Evolutionary conservation across 1,140 invertebrate genomes (phyloP), one percentile per base, ranked within the genome.

Genomic region (Penaeus chinensis): DNA sequence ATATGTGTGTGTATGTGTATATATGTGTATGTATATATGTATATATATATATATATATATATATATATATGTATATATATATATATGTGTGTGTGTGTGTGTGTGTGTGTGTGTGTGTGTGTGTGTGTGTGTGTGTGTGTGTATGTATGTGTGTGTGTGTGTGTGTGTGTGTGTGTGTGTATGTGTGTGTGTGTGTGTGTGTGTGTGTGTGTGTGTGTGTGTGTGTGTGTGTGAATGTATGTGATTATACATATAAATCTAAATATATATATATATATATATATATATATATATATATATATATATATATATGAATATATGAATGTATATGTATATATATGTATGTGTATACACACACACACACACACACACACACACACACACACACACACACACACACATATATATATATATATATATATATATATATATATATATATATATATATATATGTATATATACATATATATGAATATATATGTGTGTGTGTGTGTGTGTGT

Each of bases 21-120:
- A 62, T 80, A 62, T 80, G 10, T 82, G 42, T 82, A 42, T 63
- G 42, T 66, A 47, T 83, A 47, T 47, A 71, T 69, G 10, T 83
- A 71, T 69, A 71, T 47, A 71, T 69, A 71, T 66, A 71, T 69
- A 47, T 66, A 71, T 69, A 71, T 66, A 69, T 69, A 71, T 66
- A 71, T 69, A 71, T 66, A 71, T 69, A 71, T 66, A 71, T 69
- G 54, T 66, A 71, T 69, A 71, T 18, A 71, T 69, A 83, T 47
- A 71, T 69, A 71, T 83, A 83, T 69, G 42, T 83, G 7, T 66
- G 19, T 83, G 20, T 82, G 22, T 65, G 32, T 63, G 22, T 82
- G 11, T 79, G n/a, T 65, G 63, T n/a, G 63, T 65, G n/a, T 65
- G 63, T 65, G 63, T 65, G 63, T 65, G 63, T 65, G 63, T 65